Evolutionary conservation across 2,797 vertebrate species (phyloP), one percentile per base, ranked within the genome.

Genomic region (Melanotaenia nigrans): DNA sequence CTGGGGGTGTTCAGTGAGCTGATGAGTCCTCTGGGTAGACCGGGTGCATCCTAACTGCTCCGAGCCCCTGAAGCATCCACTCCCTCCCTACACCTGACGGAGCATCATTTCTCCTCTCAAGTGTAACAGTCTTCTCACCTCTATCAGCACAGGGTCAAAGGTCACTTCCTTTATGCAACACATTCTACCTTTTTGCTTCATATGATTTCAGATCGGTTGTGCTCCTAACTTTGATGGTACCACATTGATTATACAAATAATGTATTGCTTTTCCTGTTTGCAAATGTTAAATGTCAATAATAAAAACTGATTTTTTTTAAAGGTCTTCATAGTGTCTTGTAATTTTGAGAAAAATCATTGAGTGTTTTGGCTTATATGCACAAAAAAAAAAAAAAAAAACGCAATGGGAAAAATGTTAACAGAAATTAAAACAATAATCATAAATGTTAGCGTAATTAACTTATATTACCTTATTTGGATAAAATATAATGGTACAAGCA

Each of bases 31-130:
- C 61, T 75, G 25, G 51, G 70, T 62, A 32, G 33, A n/a, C 35
- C 51, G 58, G 54, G 61, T 75, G 57, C 42, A 68, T 66, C 42
- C 67, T 61, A 61, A 57, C 24, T 35, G 69, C 72, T 81, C 59
- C 76, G 30, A 49, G 24, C 30, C 77, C 82, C 68, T 3, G 4
- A 33, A 82, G 70, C 47, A 0, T 78, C 65, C 64, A 74, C 77
- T 80, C 74, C 77, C 82, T 75, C 36, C 61, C 49, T 49, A 58
- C 76, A 83, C 69, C 69, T 56, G 68, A 35, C 59, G 59, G 33
- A 85, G 60, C 73, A 85, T 78, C 74, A 20, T 57, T 57, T 62
- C 25, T 77, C 40, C 40, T 65, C 40, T 69, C 1, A 45, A 71
- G 47, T 18, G 36, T 5, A 72, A 56, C 14, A 58, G 49, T 57